These are phyloP conservation scores for Nomada lathburiana DNA, from an alignment of 2,888 invertebrate genomes.

Conservation along the genomic window DNA sequence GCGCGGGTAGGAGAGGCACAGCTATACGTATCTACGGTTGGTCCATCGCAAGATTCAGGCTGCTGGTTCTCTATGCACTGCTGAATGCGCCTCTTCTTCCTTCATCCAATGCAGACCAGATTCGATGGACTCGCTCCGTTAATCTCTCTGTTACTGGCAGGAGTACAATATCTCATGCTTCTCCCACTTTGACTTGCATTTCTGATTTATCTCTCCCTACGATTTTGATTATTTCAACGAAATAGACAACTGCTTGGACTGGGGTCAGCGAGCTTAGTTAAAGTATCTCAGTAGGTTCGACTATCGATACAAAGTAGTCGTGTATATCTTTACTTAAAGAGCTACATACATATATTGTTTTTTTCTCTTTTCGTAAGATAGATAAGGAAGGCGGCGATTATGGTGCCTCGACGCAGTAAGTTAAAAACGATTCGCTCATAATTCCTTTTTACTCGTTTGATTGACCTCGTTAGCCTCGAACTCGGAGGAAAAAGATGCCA, in stretches of 20 bases:
- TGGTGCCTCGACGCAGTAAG: neutral
- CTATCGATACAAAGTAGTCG: no score
- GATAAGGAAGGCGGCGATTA: conserved; percentile 17
- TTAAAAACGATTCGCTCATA: neutral
- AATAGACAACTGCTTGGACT: no score
- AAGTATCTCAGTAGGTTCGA: neutral
- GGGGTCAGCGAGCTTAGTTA: neutral
- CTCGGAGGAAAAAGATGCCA: neutral
- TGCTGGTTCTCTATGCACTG: conserved; percentile 55
- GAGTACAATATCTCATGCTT: no score
- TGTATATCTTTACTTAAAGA: neutral
- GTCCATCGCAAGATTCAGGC: conserved; percentile 80
- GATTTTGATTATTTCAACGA: no score
- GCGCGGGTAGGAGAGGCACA: conserved; percentile 67
- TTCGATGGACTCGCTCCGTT: conserved; percentile 23
- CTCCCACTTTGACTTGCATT: no score
- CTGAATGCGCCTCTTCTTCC: conserved; percentile 59
- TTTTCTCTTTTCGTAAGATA: neutral
- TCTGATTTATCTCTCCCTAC: neutral
- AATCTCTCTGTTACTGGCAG: neutral
- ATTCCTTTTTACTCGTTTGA: conserved; percentile 1
- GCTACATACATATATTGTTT: no score
- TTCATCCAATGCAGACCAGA: conserved; percentile 26
- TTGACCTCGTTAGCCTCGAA: conserved; percentile 17
- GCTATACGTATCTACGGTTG: conserved; percentile 75